Percentiles rank a stretch among this genome's conserved stretches.
Conservation (phyloP, 1,140 invertebrate species). For the Nasonia giraulti region DNA sequence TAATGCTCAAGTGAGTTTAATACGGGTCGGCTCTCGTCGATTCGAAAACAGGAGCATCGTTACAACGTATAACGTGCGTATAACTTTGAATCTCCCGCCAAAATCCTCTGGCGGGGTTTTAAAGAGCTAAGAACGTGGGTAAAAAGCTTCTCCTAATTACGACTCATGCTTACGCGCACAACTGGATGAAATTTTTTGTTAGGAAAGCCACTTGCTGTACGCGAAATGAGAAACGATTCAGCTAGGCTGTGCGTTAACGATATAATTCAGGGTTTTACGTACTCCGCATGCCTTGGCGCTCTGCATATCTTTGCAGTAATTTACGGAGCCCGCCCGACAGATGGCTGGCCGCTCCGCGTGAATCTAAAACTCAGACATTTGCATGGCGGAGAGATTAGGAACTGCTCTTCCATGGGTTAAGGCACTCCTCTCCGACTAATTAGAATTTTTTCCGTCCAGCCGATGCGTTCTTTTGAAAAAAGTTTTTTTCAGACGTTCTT, state of each 20-base stretch:
- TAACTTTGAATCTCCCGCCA: no score
- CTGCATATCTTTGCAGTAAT: conserved; percentile 49
- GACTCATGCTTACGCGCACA: not conserved
- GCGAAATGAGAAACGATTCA: not conserved
- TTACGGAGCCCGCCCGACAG: conserved; percentile 41
- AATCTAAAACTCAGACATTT: conserved; percentile 39
- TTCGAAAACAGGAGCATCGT: not conserved
- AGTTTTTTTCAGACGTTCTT: not conserved
- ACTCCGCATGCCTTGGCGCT: conserved; percentile 51
- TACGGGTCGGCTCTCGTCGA: not conserved
- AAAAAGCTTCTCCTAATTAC: not conserved
- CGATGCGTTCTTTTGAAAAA: not conserved
- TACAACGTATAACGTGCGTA: not conserved
- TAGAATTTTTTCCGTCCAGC: not conserved
- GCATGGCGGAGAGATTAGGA: conserved; percentile 6
- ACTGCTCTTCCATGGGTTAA: not conserved
- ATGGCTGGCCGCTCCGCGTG: conserved; percentile 41
- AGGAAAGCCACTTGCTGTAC: not conserved
- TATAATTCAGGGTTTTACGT: conserved; percentile 36
- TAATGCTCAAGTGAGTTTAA: not conserved
- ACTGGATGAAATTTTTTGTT: not conserved
- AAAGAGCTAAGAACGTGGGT: not conserved
- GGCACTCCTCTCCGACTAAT: not conserved
- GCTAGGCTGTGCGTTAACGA: not conserved
- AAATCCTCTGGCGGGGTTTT: not conserved